Evolutionary conservation across 2,888 invertebrate genomes (phyloP), one percentile per base, ranked within the genome.

Genomic region (Melieria crassipennis): DNA sequence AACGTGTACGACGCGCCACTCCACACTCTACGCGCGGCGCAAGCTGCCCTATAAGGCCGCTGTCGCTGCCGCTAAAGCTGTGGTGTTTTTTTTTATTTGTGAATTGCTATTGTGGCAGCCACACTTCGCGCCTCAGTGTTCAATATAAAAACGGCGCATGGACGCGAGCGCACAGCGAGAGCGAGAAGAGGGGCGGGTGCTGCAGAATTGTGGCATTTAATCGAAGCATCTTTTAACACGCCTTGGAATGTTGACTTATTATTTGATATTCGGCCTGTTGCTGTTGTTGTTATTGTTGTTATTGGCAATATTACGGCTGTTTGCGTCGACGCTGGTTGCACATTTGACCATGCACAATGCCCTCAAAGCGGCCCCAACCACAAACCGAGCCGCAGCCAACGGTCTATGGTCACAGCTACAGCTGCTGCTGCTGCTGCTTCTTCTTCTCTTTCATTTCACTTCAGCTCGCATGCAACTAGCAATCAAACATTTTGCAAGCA

Each of bases 211-310:
- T 83, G 85, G 85, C 84, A 85, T 85, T 85, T 85, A 85, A 85
- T 85, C 85, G 85, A 84, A 74, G 83, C 86, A 85, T 85, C 85
- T 85, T 81, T 84, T 85, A 83, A 85, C 85, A 85, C 85, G 85
- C 85, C 83, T 83, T 83, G 84, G 85, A 85, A 86, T 85, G 85
- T 85, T 82, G 70, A 70, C 70, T 70, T 70, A 70, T 70, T 70
- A 70, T 70, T 69, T 67, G 67, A 67, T 67, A 67, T 67, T 67
- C 67, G 67, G 60, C 60, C 67, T 13, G 65, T 42, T 61, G 65
- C 11, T 65, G 57, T 65, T 70, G 70, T 65, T 45, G 47, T 64
- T 57, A 7, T 67, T 62, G 43, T 52, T 61, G 52, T 68, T 61
- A 13, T 58, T 58, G 47, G 7, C 30, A 46, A 13, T 56, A 46